Conservation (phyloP, 30 jellyfish, hydroid and myxozoan species). For the Aurelia aurita complex sp. Pacific region DNA sequence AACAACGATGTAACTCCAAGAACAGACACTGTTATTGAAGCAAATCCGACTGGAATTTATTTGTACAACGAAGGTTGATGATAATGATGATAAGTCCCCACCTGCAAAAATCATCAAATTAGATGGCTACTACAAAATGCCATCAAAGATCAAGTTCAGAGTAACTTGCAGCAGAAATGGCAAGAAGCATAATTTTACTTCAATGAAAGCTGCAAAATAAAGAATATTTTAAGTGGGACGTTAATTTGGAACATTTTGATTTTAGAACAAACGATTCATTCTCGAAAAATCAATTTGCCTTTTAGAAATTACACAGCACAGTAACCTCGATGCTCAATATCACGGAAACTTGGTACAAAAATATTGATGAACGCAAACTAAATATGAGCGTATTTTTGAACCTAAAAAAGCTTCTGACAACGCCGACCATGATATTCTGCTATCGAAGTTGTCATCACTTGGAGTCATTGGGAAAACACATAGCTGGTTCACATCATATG, state of each 20-base stretch:
- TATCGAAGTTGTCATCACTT: slow-evolving; percentile 1
- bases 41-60: background rate
- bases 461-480: background rate
- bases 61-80: background rate
- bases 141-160: slow-evolving; percentile 56
- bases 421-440: background rate
- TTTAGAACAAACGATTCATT: too few relatives aligned
- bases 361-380: too few relatives aligned
- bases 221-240: slow-evolving; percentile 73
- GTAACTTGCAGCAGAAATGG: slow-evolving; percentile 91
- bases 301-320: too few relatives aligned
- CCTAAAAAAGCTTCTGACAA: too few relatives aligned
- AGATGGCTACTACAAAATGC: background rate
- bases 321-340: too few relatives aligned
- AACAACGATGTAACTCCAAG: background rate
- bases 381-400: too few relatives aligned
- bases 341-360: too few relatives aligned
- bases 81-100: slow-evolving; percentile 8
- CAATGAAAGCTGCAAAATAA: slow-evolving; percentile 87
- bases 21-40: background rate
- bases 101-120: slow-evolving; percentile 6
- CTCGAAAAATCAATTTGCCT: too few relatives aligned
- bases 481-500: slow-evolving; percentile 42
- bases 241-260: slow-evolving; percentile 78
- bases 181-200: slow-evolving; percentile 60